These are phyloP conservation scores for Elgaria multicarinata DNA, from an alignment of 2,113 vertebrate species.

Conservation along the genomic window DNA sequence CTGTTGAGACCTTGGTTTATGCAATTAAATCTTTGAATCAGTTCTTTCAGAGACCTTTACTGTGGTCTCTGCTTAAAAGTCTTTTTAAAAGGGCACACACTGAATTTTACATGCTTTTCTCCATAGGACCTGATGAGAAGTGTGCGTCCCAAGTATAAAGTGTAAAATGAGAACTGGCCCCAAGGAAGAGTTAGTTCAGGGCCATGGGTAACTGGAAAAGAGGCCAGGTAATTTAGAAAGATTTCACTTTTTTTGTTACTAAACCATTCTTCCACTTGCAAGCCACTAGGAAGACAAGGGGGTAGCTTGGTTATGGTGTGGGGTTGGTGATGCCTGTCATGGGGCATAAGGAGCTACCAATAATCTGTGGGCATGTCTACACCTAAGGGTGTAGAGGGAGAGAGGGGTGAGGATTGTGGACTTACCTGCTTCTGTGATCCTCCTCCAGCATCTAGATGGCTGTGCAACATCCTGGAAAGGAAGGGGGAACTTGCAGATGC, in stretches of 20 bases:
- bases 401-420: too few species aligned
- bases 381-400: too few species aligned
- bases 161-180: background rate
- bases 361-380: too few species aligned
- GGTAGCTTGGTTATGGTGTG: background rate
- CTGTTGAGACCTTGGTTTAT: background rate
- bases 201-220: background rate
- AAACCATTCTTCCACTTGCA: background rate
- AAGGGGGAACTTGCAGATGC: too few species aligned
- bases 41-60: background rate
- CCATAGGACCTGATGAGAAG: background rate
- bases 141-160: background rate
- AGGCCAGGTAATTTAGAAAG: background rate
- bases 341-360: background rate
- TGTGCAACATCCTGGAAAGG: too few species aligned
- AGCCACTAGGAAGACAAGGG: background rate
- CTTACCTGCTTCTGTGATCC: too few species aligned
- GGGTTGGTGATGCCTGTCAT: background rate
- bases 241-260: background rate
- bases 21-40: background rate
- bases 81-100: background rate
- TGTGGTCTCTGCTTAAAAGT: background rate
- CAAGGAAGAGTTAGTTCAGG: background rate
- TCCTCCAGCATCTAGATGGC: too few species aligned
- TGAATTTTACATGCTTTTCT: background rate